A percentile compares a stretch with the other conserved stretches of the same genome.
Conservation (phyloP, 2,888 invertebrate genomes). For the Phyllotreta cruciferae region DNA sequence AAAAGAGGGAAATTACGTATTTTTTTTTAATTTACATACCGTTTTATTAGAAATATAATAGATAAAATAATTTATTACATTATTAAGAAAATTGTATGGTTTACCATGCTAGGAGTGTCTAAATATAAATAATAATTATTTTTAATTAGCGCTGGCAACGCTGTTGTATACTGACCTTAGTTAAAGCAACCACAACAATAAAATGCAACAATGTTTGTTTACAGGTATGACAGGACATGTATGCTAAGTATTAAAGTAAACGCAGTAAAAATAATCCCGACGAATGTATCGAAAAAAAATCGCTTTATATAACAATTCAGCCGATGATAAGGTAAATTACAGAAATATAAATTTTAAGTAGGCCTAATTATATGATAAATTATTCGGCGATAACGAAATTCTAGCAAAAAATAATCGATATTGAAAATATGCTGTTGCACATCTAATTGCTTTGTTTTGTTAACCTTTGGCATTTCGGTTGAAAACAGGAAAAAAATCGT, state of each 20-base stretch:
- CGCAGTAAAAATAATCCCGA: not conserved
- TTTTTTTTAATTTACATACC: too few relatives aligned
- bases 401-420: conserved; percentile 15
- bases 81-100: too few relatives aligned
- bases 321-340: conserved; percentile 2
- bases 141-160: too few relatives aligned
- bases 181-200: too few relatives aligned
- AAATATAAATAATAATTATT: too few relatives aligned
- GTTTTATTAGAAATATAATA: too few relatives aligned
- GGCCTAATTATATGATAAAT: conserved; percentile 28
- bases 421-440: conserved; percentile 26
- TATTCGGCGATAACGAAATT: conserved; percentile 30
- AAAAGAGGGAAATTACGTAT: too few relatives aligned
- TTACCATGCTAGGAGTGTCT: too few relatives aligned
- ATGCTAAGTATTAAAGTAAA: conserved; percentile 1
- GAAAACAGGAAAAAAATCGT: conserved; percentile 28
- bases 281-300: not conserved
- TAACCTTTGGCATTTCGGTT: conserved; percentile 34
- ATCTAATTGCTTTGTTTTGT: conserved; percentile 31
- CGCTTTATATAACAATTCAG: conserved; percentile 9
- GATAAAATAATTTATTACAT: too few relatives aligned
- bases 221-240: not conserved
- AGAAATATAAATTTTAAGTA: conserved; percentile 19
- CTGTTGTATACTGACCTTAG: too few relatives aligned
- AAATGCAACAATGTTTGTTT: too few relatives aligned